Percentiles rank a stretch among this genome's conserved stretches.
Conservation (phyloP, 2,888 invertebrate species). For the Drosophila sordidapex region DNA sequence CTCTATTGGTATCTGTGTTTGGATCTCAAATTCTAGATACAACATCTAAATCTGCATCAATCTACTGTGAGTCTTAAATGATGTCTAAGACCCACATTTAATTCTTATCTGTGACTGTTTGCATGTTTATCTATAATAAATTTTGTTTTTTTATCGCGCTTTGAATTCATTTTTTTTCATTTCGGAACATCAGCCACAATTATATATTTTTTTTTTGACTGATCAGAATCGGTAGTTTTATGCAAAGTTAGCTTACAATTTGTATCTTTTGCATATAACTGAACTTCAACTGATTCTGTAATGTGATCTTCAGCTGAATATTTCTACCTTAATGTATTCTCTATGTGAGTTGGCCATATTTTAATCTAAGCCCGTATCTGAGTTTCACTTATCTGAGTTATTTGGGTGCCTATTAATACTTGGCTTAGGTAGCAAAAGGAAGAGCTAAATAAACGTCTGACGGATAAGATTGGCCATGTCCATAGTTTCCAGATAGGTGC, state of each 20-base stretch:
- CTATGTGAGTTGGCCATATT: neutral
- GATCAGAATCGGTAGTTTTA: neutral
- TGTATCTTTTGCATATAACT: neutral
- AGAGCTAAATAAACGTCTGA: neutral
- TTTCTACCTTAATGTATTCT: constrained; percentile 4
- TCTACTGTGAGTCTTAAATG: neutral
- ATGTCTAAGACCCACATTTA: neutral
- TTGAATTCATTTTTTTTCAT: neutral
- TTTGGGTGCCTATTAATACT: constrained; percentile 36
- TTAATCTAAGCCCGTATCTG: neutral
- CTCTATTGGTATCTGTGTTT: neutral
- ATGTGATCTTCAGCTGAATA: neutral
- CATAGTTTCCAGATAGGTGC: neutral
- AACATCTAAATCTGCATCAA: neutral
- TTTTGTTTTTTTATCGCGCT: neutral
- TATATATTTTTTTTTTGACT: too few species aligned
- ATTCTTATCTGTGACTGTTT: neutral
- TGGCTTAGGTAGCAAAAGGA: constrained; percentile 26
- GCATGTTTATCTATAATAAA: neutral
- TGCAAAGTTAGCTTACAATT: neutral
- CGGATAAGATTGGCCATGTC: constrained; percentile 58
- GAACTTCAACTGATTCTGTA: neutral
- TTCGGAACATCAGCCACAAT: neutral
- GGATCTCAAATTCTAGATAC: neutral
- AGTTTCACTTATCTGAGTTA: constrained; percentile 24